Percentiles rank a stretch among this genome's conserved stretches.
phyloP scores from a whole-genome alignment of 1,140 invertebrate species.

The Drosophila asahinai region DNA sequence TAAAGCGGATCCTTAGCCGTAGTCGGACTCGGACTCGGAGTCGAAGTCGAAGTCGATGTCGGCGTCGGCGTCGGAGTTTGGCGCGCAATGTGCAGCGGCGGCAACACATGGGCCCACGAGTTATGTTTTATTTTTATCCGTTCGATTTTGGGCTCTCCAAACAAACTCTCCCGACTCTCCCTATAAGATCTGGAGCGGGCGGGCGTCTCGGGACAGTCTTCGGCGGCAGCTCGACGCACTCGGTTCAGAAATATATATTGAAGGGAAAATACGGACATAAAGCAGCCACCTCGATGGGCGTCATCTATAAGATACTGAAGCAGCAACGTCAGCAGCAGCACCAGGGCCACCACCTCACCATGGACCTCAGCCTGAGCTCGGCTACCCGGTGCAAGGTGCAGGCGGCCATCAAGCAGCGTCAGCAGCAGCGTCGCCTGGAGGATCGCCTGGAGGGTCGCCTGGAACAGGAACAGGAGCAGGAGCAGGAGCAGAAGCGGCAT shows the following conservation, averaged over 20 bases:
- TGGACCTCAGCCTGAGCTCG: slow-evolving; percentile 66
- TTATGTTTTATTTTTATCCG: slow-evolving; percentile 79
- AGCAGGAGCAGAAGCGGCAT: slow-evolving; percentile 21
- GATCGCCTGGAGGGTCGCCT: slow-evolving; percentile 4
- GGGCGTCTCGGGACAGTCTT: slow-evolving; percentile 56
- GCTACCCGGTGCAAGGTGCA: slow-evolving; percentile 68
- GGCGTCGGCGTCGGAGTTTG: slow-evolving; percentile 28
- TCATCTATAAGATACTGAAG: slow-evolving; percentile 80
- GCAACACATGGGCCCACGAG: slow-evolving; percentile 46
- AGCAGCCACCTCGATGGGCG: slow-evolving; percentile 61
- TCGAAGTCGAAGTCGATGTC: background rate
- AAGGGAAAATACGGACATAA: background rate
- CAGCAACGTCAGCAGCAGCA: slow-evolving; percentile 55
- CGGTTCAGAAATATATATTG: slow-evolving; percentile 4
- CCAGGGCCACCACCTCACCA: slow-evolving; percentile 17
- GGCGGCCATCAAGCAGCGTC: slow-evolving; percentile 66
- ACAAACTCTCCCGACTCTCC: slow-evolving; percentile 31
- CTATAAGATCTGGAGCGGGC: slow-evolving; percentile 55
- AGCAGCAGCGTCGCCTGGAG: slow-evolving; percentile 39
- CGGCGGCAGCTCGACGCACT: slow-evolving; percentile 33
- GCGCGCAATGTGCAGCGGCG: background rate
- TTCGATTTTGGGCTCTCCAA: slow-evolving; percentile 42
- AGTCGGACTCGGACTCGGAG: slow-evolving; percentile 21
- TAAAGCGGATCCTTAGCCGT: slow-evolving; percentile 28
- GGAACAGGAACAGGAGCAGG: background rate